Evolutionary conservation across 2,888 invertebrate genomes (phyloP).

Genomic region (Rhogogaster chlorosoma): DNA sequence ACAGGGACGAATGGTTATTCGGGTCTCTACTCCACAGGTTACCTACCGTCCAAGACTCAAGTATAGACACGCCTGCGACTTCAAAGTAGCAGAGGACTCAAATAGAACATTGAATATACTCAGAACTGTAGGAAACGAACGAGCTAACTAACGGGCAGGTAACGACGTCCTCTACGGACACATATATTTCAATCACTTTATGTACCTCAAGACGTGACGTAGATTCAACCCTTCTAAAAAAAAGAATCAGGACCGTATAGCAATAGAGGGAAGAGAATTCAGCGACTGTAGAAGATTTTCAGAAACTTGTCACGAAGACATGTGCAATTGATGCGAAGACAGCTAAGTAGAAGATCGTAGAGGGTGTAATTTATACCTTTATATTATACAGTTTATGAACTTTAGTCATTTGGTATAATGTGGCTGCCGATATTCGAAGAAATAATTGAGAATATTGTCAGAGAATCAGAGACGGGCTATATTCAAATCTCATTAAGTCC

Average conservation of each 20-base stretch:
- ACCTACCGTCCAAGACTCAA: background rate
- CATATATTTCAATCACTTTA: slow-evolving; percentile 15
- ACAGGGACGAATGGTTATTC: slow-evolving; percentile 27
- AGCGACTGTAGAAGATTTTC: background rate
- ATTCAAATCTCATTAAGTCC: background rate
- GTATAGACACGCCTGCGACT: slow-evolving; percentile 28
- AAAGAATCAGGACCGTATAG: background rate
- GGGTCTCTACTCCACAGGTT: background rate
- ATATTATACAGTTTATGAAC: background rate
- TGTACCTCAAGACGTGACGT: slow-evolving; percentile 1
- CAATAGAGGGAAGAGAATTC: background rate
- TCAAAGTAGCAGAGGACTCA: slow-evolving; percentile 34
- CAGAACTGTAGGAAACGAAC: background rate
- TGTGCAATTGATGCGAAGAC: background rate
- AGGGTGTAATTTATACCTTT: background rate
- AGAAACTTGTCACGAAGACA: background rate
- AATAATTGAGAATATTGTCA: background rate
- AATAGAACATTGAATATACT: slow-evolving; percentile 43
- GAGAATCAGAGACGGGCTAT: background rate
- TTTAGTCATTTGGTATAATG: background rate
- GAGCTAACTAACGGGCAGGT: slow-evolving; percentile 12
- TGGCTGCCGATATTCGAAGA: background rate
- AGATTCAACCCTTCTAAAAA: slow-evolving; percentile 11
- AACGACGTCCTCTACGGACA: slow-evolving; percentile 7
- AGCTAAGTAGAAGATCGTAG: background rate